phyloP scores from a whole-genome alignment of 2,113 vertebrate genomes.

The Narcine bancroftii region DNA sequence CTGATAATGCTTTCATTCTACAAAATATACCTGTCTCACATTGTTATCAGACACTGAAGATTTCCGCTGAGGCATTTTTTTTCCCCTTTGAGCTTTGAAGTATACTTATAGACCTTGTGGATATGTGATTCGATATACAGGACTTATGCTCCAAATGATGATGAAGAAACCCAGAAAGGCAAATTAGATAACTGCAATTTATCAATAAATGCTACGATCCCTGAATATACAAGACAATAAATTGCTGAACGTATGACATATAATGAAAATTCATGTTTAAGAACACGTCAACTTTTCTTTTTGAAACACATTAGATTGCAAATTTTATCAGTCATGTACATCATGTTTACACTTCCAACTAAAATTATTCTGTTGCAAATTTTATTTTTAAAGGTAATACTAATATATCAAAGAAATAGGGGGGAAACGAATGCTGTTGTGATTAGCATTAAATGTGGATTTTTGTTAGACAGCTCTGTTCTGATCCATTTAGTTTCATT shows the following conservation, averaged over 20 bases:
- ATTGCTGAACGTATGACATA: background rate
- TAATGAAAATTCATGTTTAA: background rate
- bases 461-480: background rate
- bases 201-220: conserved; percentile 8
- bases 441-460: background rate
- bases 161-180: background rate
- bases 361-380: background rate
- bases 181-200: conserved; percentile 5
- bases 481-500: background rate
- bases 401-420: background rate
- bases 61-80: background rate
- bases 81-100: background rate
- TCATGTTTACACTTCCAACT: background rate
- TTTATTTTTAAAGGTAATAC: background rate
- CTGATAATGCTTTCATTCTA: background rate
- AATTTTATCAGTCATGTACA: background rate
- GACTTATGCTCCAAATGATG: background rate
- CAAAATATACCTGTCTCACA: background rate
- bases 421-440: background rate
- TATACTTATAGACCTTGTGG: background rate
- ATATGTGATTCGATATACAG: background rate
- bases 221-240: conserved; percentile 5
- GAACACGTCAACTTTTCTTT: background rate
- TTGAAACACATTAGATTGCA: background rate
- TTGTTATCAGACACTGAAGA: conserved; percentile 6